Evolutionary conservation across 1,140 invertebrate species (phyloP), one percentile per base, ranked within the genome.

Genomic region (Lethocerus indicus): DNA sequence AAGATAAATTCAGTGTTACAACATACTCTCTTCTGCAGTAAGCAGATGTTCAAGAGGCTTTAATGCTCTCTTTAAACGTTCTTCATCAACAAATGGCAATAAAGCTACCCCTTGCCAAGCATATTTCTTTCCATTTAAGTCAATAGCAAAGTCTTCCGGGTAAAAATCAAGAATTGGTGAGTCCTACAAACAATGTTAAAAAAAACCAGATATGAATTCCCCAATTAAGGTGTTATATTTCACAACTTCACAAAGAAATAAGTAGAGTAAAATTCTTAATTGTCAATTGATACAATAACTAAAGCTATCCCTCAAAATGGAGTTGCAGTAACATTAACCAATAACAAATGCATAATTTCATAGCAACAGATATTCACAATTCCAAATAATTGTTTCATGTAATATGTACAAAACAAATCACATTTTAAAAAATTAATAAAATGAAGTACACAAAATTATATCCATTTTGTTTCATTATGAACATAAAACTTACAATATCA

Each of bases 21-120:
- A n/a, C n/a, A n/a, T n/a, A n/a, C n/a, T n/a, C n/a, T 97, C 92
- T 52, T 79, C 86, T 32, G 74, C 67, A 1, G 88, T 85, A 26
- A 98, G 67, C 45, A 76, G 67, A 1, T 73, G 64, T 60, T 95
- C 92, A 57, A 84, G 87, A 3, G 78, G 75, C 53, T 79, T 69
- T 18, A 99, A 67, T 1, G 92, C 88, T 58, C 81, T 81, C 60
- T 94, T 86, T 20, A 99, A 71, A 53, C 94, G 69, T 39, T 74
- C 74, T 67, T 98, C 94, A 61, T 98, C 93, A 1, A 99, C 95
- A 71, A 98, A 99, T 27, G 96, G 96, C 43, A 99, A 67, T 9
- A 99, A 64, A 4, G 95, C 95, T 9, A 99, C 95, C 50, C 95
- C 95, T 71, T 98, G 94, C 95, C 95, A 99, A 44, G 94, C 94